phyloP scores from a whole-genome alignment of 2,888 invertebrate genomes.

The Oligia strigilis region DNA sequence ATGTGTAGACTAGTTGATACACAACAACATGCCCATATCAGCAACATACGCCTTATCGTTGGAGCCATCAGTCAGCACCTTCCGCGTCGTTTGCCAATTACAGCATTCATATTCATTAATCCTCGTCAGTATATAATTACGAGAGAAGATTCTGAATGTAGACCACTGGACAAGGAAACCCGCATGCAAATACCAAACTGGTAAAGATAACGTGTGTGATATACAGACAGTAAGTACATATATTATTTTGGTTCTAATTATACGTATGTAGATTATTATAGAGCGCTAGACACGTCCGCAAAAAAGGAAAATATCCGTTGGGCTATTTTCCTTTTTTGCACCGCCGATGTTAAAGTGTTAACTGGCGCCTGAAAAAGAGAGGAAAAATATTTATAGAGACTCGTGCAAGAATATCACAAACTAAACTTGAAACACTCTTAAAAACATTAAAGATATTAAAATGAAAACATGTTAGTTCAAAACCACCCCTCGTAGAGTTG shows the following conservation, averaged over 20 bases:
- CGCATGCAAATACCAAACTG: slow-evolving; percentile 27
- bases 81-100: slow-evolving; percentile 78
- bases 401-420: too few species aligned
- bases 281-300: too few species aligned
- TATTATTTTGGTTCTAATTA: too few species aligned
- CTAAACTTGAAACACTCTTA: too few species aligned
- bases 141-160: slow-evolving; percentile 57
- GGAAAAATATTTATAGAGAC: too few species aligned
- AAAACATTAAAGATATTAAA: too few species aligned
- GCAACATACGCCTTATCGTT: slow-evolving; percentile 43
- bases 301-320: too few species aligned
- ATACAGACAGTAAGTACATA: background rate
- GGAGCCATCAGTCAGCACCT: slow-evolving; percentile 65
- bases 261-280: too few species aligned
- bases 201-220: background rate
- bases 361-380: too few species aligned
- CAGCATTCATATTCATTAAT: slow-evolving; percentile 78
- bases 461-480: background rate
- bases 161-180: slow-evolving; percentile 44
- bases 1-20: slow-evolving; percentile 1
- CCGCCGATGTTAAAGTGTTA: too few species aligned
- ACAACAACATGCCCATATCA: slow-evolving; percentile 50
- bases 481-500: background rate
- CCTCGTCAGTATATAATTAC: slow-evolving; percentile 50
- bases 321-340: too few species aligned